phyloP scores from a whole-genome alignment of 2,888 invertebrate species.

The Clitarchus hookeri region DNA sequence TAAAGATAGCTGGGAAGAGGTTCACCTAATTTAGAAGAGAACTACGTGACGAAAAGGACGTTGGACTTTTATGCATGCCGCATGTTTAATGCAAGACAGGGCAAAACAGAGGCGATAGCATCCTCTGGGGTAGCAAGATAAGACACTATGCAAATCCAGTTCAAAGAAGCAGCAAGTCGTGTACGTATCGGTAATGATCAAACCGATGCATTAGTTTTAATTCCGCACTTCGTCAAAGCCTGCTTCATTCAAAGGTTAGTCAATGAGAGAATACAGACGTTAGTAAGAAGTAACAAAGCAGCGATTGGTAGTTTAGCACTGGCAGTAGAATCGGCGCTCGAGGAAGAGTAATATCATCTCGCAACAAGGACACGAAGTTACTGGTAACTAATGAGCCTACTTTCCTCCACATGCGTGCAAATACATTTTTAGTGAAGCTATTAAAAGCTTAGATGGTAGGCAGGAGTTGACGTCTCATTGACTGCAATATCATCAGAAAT shows the following conservation, averaged over 20 bases:
- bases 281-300: not conserved
- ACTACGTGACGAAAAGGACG: too few species aligned
- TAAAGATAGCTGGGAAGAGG: not conserved
- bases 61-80: too few species aligned
- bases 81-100: too few species aligned
- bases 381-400: too few species aligned
- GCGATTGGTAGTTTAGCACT: not conserved
- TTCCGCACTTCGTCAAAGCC: not conserved
- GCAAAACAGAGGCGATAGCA: not conserved
- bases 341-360: constrained; percentile 5
- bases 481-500: too few species aligned
- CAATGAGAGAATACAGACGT: too few species aligned
- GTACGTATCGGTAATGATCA: not conserved
- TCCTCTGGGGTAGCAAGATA: not conserved
- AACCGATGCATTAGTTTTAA: not conserved
- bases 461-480: too few species aligned
- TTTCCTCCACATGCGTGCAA: too few species aligned
- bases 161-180: not conserved
- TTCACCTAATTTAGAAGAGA: not conserved
- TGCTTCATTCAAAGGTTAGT: too few species aligned
- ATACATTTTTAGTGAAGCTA: too few species aligned
- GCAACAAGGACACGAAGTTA: not conserved
- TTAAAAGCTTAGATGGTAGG: too few species aligned
- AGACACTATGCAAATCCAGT: not conserved
- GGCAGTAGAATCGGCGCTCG: not conserved